Evolutionary conservation across 2,113 vertebrate species (phyloP), one percentile per base, ranked within the genome.

Genomic region (Cyanoderma ruficeps): DNA sequence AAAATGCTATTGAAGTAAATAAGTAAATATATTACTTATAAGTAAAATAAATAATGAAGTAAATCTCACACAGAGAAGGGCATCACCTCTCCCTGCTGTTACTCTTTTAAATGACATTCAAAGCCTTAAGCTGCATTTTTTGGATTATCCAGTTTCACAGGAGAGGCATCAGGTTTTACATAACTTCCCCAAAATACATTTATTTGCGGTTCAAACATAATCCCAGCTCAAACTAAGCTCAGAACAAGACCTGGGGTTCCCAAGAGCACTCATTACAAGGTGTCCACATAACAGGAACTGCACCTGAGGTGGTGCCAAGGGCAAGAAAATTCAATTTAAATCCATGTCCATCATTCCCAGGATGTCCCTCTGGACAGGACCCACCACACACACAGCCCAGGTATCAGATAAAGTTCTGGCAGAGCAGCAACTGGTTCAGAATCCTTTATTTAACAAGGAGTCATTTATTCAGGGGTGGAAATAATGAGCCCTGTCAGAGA

Each of bases 251-350:
- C 2, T 9, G 25, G 53, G 55, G 61, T 6, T 79, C 41, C 60
- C 0, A 10, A 57, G 25, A 92, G 24, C 13, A 1, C 19, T 57
- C 3, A 0, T 55, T 21, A 55, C 6, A 15, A 68, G 30, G 42
- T 27, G 35, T 3, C 15, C 17, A 17, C 1, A 5, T 24, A 68
- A 20, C 17, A 13, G 52, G 20, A 85, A 27, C 39, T 30, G 33
- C 8, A 19, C 31, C 47, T 17, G 18, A 80, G n/a, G 35, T 23
- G 37, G 2, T 63, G 20, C 52, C 44, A 59, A 55, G 30, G 67
- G 47, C 50, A 49, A 64, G 35, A 65, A 88, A 71, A 71, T 6
- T 33, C 25, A 1, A 19, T 56, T 41, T 49, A 53, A 83, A 63
- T 5, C 60, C 49, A 46, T 0, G 3, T 3, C 6, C 52, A n/a